Base-by-base conservation (phyloP, 1,140 invertebrate species). In the Hylyphantes graminicola region DNA sequence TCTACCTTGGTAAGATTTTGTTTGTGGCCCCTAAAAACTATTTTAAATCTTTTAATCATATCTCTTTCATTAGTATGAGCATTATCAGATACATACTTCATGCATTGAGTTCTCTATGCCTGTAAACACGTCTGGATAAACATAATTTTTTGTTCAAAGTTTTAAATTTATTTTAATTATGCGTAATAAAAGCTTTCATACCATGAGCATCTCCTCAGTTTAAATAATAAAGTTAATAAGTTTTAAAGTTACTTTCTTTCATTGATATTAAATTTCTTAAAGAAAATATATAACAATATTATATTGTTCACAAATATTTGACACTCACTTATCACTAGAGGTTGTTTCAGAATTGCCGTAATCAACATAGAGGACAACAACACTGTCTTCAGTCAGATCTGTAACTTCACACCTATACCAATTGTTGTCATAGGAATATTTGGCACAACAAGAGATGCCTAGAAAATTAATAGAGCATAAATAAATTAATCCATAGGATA, bases 331-430 rank as follows among this genome's bases (percentile, higher is more conserved):
- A 15, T 84, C 21, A 0, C 15, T 10, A 10, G 88, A 7, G 15
- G 91, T 82, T 11, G 88, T 86, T 85, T 91, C 90, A n/a, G 84
- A 87, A 73, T 91, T 91, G 48, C 92, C 92, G 86, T 92, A 92
- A 87, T 93, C 92, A 35, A 92, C 89, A 87, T 90, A 92, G 12
- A 88, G 59, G 10, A 85, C 84, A 4, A 91, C 88, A 72, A 86
- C 88, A 64, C 88, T 88, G 35, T 88, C 67, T 5, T 87, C 87
- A 2, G 88, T 88, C 15, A 90, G 85, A 53, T 87, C 87, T 11
- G 79, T 67, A 6, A 92, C 88, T 54, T 87, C 85, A 8, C 87
- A 91, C 54, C 92, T 88, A 82, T 90, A 88, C 91, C 91, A 92
- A 11, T 13, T 79, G 15, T 88, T 78, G 74, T 91, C 89, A 12